Evolutionary conservation across 2,113 vertebrate genomes (phyloP), one percentile per base, ranked within the genome.

Genomic region (Clarias macrocephalus): DNA sequence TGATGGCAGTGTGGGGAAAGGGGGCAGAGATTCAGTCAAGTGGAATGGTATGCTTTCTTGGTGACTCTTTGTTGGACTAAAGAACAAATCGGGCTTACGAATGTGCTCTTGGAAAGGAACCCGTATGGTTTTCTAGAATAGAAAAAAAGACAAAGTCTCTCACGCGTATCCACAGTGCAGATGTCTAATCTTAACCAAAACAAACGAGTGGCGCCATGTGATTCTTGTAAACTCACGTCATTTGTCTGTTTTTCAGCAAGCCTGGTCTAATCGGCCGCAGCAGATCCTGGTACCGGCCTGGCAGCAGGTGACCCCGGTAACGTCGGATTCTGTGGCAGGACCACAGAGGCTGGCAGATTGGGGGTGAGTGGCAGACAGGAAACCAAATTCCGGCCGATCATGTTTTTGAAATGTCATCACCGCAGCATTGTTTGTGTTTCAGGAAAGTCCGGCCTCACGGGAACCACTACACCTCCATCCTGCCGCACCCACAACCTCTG

Each of bases 371-470:
- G 9, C 15, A 21, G 1, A 15, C 15, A n/a, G 3, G 15, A 19
- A 5, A 21, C 75, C 11, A 8, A 30, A 13, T 28, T 42, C 3
- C 21, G 0, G 10, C 1, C 1, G 21, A 12, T 60, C 11, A 19
- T 4, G 2, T 60, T 18, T 1, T 60, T 5, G 56, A 57, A 19
- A 60, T 33, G 13, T 25, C 57, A 62, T 80, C 21, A 6, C 19
- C 3, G 1, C 15, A 18, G 3, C 42, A 33, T 37, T 0, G 1
- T 65, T 42, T 42, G 12, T 89, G 90, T 88, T 91, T 54, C 94
- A 99, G 98, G 94, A 99, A 99, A 94, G 93, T 99, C 91, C 96
- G 96, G 94, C 95, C 97, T 92, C 97, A 97, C 92, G 96, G 97
- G 92, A 97, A 93, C 94, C 98, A 97, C 95, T 99, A 98, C 93